These are phyloP conservation scores for Psilopogon haemacephalus DNA, from an alignment of 2,113 vertebrate genomes.

Conservation along the genomic window DNA sequence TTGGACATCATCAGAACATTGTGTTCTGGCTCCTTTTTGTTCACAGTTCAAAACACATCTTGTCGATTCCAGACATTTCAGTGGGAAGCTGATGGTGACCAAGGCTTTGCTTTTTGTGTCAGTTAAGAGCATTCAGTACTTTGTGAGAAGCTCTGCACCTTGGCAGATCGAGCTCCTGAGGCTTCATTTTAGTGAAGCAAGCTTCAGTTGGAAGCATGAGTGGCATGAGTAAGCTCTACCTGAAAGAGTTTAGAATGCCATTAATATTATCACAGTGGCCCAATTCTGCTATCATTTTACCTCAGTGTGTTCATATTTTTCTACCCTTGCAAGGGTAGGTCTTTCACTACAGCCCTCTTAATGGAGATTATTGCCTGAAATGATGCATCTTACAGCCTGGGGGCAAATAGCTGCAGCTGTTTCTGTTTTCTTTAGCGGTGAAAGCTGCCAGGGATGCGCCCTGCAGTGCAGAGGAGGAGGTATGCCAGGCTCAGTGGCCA, in stretches of 20 bases:
- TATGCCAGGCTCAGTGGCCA: background rate
- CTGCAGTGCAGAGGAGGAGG: background rate
- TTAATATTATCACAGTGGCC: background rate
- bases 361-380: conserved; percentile 11
- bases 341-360: background rate
- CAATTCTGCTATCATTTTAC: background rate
- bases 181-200: background rate
- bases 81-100: background rate
- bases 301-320: background rate
- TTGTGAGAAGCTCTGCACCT: background rate
- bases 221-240: background rate
- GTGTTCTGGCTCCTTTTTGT: background rate
- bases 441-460: background rate
- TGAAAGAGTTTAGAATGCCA: background rate
- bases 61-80: background rate
- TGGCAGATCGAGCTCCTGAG: background rate
- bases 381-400: background rate
- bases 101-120: background rate
- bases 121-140: background rate
- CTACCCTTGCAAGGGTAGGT: background rate
- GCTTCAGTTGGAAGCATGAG: background rate
- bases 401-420: conserved; percentile 13
- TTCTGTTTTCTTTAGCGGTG: background rate
- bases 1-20: background rate
- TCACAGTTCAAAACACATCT: background rate